These are phyloP conservation scores for Cremastinae sp. DNA, from an alignment of 2,888 invertebrate genomes.

Conservation along the genomic window DNA sequence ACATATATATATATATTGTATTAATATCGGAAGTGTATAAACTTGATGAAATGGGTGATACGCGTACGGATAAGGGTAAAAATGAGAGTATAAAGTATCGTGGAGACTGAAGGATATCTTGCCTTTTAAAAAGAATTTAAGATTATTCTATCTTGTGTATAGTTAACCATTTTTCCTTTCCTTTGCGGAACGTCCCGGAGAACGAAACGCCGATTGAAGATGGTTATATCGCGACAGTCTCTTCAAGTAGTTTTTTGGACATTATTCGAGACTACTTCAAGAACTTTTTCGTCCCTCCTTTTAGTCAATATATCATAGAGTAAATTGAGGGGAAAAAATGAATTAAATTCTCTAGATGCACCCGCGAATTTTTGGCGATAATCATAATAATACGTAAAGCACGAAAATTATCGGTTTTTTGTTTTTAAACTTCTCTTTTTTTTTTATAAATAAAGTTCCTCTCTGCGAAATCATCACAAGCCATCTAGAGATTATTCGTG, in stretches of 20 bases:
- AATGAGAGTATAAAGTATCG: slow-evolving; percentile 40
- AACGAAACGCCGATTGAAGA: slow-evolving; percentile 18
- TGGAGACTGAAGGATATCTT: slow-evolving; percentile 77
- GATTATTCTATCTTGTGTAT: slow-evolving; percentile 38
- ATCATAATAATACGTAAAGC: slow-evolving; percentile 16
- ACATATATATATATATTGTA: slow-evolving; percentile 52
- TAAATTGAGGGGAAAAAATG: neutral
- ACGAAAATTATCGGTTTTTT: neutral
- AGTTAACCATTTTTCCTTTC: slow-evolving; percentile 24
- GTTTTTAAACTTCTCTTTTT: slow-evolving; percentile 17
- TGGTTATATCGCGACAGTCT: too few species aligned
- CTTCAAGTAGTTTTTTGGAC: too few species aligned
- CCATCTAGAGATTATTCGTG: neutral
- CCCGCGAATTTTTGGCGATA: neutral
- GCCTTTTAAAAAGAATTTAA: slow-evolving; percentile 67
- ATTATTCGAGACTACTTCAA: slow-evolving; percentile 11
- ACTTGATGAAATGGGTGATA: slow-evolving; percentile 68
- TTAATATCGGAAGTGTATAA: slow-evolving; percentile 63
- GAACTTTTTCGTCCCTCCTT: slow-evolving; percentile 30
- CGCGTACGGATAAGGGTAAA: slow-evolving; percentile 65
- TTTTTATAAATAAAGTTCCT: slow-evolving; percentile 40
- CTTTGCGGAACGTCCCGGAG: slow-evolving; percentile 44
- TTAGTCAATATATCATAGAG: slow-evolving; percentile 13
- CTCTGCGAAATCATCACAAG: slow-evolving; percentile 1
- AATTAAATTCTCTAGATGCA: slow-evolving; percentile 18